Conservation (phyloP, 2,113 vertebrate species). For the Elgaria multicarinata region DNA sequence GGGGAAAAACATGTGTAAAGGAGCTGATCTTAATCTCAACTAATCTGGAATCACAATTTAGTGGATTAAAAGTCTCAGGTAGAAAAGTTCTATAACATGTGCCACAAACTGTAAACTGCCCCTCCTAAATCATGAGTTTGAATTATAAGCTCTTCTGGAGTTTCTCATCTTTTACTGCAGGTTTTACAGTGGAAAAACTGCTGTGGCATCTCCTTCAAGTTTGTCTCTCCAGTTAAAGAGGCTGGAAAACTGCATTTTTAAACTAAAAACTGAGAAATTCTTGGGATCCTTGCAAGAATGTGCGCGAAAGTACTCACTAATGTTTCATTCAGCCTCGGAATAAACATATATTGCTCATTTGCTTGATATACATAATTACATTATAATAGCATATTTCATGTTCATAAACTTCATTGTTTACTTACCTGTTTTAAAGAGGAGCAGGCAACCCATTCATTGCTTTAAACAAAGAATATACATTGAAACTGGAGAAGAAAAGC, state of each 20-base stretch:
- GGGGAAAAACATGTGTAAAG: too few species aligned
- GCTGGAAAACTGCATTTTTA: not conserved
- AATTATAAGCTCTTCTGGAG: not conserved
- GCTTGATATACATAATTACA: not conserved
- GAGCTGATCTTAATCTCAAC: too few species aligned
- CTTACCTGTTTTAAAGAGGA: not conserved
- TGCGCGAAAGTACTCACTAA: not conserved
- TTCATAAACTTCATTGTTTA: not conserved
- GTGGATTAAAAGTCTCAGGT: too few species aligned
- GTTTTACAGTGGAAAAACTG: not conserved
- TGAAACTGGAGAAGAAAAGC: not conserved
- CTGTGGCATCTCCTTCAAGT: not conserved
- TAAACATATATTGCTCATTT: not conserved
- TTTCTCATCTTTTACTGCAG: not conserved
- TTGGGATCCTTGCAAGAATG: not conserved
- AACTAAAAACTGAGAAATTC: not conserved
- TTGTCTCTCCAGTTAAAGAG: not conserved
- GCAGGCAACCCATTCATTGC: not conserved
- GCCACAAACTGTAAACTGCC: not conserved
- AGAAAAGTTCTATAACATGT: not conserved
- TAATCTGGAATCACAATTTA: too few species aligned
- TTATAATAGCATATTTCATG: not conserved
- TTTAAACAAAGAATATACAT: too few species aligned
- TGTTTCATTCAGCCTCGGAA: not conserved
- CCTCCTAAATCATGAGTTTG: not conserved